phyloP scores from a whole-genome alignment of 2,113 vertebrate species.

The Etia nguti region DNA sequence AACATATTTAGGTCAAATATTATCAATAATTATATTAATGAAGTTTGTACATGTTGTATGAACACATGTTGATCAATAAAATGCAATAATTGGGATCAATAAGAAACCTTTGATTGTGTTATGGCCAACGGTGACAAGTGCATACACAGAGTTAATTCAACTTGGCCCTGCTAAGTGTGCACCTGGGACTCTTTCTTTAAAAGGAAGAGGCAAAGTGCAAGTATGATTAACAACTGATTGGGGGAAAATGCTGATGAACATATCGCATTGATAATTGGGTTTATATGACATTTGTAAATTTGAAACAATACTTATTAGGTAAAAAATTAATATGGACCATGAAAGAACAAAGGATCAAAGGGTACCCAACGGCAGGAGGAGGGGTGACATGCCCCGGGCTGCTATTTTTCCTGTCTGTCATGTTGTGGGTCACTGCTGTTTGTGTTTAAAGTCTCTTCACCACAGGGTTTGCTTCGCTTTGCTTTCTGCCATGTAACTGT shows the following conservation, averaged over 20 bases:
- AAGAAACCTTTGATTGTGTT: background rate
- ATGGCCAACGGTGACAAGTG: background rate
- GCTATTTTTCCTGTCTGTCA: background rate
- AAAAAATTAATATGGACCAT: background rate
- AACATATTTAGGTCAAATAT: background rate
- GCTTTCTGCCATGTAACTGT: background rate
- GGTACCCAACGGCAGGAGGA: background rate
- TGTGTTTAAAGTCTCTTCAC: background rate
- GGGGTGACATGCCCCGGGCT: rapidly evolving
- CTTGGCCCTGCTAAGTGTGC: too few relatives aligned
- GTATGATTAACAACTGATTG: background rate
- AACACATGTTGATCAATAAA: background rate
- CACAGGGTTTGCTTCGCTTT: background rate
- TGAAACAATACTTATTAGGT: background rate
- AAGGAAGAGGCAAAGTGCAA: rapidly evolving
- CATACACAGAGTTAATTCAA: background rate
- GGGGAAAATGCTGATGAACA: background rate
- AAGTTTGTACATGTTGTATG: background rate
- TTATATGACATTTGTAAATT: background rate
- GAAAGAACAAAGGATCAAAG: background rate
- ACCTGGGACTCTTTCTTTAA: too few relatives aligned
- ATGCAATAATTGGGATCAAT: background rate
- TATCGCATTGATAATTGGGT: background rate
- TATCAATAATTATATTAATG: background rate
- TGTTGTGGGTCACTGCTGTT: rapidly evolving